phyloP scores from a whole-genome alignment of 2,888 invertebrate genomes.

The Psococerastis gibbosa region DNA sequence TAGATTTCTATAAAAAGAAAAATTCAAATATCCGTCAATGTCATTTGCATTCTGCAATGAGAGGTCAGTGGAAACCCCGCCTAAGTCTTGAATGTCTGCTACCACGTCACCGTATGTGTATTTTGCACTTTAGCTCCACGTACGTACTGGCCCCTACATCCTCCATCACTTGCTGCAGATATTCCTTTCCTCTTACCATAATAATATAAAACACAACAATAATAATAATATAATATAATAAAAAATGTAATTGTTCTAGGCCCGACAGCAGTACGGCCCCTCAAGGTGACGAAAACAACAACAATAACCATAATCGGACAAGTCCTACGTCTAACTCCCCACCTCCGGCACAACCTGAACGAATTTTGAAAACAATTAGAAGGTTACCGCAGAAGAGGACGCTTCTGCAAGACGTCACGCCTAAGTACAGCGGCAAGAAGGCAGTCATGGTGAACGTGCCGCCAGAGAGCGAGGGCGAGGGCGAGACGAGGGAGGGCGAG shows the following conservation, averaged over 20 bases:
- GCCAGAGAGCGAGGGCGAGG: constrained; percentile 1
- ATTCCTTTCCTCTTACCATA: no score
- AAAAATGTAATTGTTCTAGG: constrained; percentile 17
- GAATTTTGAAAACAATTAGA: not conserved
- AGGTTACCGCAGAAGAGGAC: not conserved
- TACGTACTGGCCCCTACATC: no score
- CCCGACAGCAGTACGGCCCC: constrained; percentile 27
- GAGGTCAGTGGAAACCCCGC: no score
- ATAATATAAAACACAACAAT: no score
- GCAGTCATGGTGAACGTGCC: not conserved
- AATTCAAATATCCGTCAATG: no score
- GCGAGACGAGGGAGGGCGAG: constrained; percentile 2
- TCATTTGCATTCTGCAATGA: no score
- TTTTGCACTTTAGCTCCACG: no score
- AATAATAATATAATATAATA: no score
- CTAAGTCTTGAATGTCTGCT: no score
- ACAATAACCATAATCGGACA: constrained; percentile 20
- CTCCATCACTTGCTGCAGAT: no score
- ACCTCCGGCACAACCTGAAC: not conserved
- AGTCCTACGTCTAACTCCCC: constrained; percentile 9
- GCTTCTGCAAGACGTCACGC: constrained; percentile 4
- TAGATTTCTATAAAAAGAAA: no score
- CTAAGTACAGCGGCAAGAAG: constrained; percentile 1
- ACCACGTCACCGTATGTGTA: no score
- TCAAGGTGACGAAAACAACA: constrained; percentile 29